Evolutionary conservation across 2,113 vertebrate species (phyloP).

Genomic region (Archocentrus centrarchus): DNA sequence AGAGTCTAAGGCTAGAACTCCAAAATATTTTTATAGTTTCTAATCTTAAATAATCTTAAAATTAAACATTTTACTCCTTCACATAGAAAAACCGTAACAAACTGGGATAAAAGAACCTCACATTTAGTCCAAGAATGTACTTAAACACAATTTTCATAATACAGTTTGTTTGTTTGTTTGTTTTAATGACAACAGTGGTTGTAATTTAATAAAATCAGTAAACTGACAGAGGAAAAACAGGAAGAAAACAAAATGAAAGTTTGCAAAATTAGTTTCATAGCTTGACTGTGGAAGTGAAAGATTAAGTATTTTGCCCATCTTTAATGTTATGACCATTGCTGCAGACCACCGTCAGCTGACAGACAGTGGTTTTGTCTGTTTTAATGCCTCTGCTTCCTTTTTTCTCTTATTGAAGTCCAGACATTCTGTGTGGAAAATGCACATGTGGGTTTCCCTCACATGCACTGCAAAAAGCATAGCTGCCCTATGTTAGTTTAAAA

Average conservation of each 20-base stretch:
- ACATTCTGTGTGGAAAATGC: background rate
- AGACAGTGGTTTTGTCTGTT: conserved; percentile 21
- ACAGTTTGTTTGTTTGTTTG: too few relatives aligned
- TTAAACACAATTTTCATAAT: background rate
- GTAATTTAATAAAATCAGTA: background rate
- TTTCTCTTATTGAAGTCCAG: background rate
- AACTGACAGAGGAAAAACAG: fast-evolving
- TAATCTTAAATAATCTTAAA: background rate
- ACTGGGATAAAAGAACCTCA: background rate
- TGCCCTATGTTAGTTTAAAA: background rate
- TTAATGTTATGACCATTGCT: conserved; percentile 1
- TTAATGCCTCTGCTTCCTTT: conserved; percentile 1
- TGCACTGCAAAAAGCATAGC: background rate
- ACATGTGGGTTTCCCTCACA: background rate
- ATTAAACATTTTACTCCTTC: background rate
- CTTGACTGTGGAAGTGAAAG: background rate
- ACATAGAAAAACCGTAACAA: background rate
- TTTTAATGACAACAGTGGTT: background rate
- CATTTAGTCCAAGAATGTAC: fast-evolving
- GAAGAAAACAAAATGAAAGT: background rate
- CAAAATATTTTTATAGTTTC: background rate
- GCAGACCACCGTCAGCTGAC: background rate
- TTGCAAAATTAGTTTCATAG: background rate
- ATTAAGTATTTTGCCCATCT: background rate
- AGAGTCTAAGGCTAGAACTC: background rate